A percentile compares a stretch with the other conserved stretches of the same genome.
Conservation (phyloP, 2,113 vertebrate genomes). For the Hippocampus comes region DNA sequence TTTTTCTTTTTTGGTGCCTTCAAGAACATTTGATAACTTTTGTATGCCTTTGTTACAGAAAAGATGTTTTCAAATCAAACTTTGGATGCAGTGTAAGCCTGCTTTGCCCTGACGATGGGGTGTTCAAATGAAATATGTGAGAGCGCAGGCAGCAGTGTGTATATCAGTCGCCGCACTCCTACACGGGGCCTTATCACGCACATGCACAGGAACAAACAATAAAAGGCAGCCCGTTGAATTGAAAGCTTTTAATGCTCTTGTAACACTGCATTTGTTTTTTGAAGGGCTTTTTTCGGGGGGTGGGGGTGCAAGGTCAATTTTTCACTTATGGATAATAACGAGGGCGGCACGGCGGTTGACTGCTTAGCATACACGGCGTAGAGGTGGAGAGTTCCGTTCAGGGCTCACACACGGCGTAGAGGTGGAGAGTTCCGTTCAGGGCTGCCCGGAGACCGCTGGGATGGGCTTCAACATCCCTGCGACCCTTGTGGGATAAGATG, state of each 20-base stretch:
- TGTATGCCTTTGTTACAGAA: background rate
- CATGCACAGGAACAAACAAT: background rate
- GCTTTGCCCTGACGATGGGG: background rate
- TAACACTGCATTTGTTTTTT: background rate
- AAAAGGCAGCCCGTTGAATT: background rate
- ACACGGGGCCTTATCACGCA: background rate
- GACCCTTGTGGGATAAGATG: no score
- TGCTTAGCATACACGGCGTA: no score
- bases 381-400: no score
- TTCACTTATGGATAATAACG: background rate
- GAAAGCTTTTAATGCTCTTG: background rate
- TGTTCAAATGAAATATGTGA: background rate
- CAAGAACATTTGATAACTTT: no score
- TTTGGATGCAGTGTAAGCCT: background rate
- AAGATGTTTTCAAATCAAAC: background rate
- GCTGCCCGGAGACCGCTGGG: no score
- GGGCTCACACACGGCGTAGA: no score
- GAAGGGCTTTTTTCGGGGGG: background rate
- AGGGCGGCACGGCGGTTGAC: no score
- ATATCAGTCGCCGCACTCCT: background rate
- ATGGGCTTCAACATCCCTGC: no score
- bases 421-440: no score
- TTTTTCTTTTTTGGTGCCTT: no score
- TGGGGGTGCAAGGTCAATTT: background rate
- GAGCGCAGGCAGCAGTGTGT: background rate